Percentiles rank a stretch among this genome's conserved stretches.
phyloP scores from a whole-genome alignment of 2,888 invertebrate genomes.

The Chrysolina oricalcia region DNA sequence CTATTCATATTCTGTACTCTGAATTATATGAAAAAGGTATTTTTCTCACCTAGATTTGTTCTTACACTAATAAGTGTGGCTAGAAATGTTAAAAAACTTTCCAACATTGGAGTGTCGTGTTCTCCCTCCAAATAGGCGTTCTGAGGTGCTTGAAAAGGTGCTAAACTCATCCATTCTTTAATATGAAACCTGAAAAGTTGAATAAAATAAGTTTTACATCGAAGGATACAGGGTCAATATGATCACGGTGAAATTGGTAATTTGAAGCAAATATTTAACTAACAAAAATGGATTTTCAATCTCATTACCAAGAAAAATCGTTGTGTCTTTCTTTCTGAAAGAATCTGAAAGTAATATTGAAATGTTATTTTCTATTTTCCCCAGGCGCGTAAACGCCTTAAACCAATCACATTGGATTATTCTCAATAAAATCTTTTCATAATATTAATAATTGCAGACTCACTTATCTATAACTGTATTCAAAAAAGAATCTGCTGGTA shows the following conservation, averaged over 20 bases:
- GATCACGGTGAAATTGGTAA: no score
- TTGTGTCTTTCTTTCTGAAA: no score
- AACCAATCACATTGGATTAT: no score
- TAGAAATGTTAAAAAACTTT: slow-evolving; percentile 92
- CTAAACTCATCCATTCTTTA: slow-evolving; percentile 88
- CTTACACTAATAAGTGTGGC: slow-evolving; percentile 90
- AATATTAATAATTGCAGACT: slow-evolving; percentile 61
- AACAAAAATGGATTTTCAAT: no score
- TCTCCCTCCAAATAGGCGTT: slow-evolving; percentile 80
- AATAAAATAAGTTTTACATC: slow-evolving; percentile 25
- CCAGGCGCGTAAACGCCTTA: no score
- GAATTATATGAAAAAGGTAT: background rate
- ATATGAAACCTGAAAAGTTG: slow-evolving; percentile 83
- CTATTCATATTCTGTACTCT: slow-evolving; percentile 16
- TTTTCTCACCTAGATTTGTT: slow-evolving; percentile 84
- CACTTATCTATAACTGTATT: slow-evolving; percentile 91
- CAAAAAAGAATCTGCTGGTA: slow-evolving; percentile 89
- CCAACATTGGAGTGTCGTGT: slow-evolving; percentile 92
- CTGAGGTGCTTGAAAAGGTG: slow-evolving; percentile 79
- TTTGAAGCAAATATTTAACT: no score
- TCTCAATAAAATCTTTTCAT: no score
- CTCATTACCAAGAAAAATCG: no score
- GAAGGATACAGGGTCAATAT: background rate
- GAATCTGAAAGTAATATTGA: no score
- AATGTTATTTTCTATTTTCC: no score